Percentiles rank a stretch among this genome's conserved stretches.
Evolutionary conservation across 1,140 invertebrate species (phyloP).

Genomic region (Panulirus ornatus): DNA sequence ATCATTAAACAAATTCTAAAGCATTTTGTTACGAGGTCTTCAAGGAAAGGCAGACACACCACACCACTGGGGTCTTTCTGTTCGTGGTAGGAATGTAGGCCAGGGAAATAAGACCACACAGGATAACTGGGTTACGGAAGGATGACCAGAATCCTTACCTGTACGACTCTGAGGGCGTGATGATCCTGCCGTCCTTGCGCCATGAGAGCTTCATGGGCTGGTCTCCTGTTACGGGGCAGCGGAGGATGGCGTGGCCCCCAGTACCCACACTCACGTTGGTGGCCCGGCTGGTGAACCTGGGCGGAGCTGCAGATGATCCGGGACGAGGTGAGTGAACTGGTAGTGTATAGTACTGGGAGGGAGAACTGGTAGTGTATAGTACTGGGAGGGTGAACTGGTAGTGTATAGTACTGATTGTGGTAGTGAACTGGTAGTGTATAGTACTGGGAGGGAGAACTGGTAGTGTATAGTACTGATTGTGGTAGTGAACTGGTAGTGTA

Average conservation of each 20-base stretch:
- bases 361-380: neutral
- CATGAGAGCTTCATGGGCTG: conserved; percentile 86
- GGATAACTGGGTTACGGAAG: too few species aligned
- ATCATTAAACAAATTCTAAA: too few species aligned
- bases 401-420: too few species aligned
- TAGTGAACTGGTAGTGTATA: neutral
- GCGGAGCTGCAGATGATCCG: conserved; percentile 12
- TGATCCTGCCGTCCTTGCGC: conserved; percentile 85
- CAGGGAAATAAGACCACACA: too few species aligned
- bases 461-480: neutral
- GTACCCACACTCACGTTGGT: conserved; percentile 58
- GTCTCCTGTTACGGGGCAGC: conserved; percentile 84
- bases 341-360: neutral
- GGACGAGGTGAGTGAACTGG: neutral
- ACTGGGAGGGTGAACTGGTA: neutral
- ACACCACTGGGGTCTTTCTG: too few species aligned
- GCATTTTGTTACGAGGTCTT: too few species aligned
- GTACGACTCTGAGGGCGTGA: conserved; percentile 76
- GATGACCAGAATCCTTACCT: conserved; percentile 13
- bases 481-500: neutral
- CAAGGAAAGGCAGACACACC: too few species aligned
- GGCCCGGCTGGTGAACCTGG: conserved; percentile 20
- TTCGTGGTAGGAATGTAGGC: too few species aligned
- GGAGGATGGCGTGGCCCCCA: conserved; percentile 45
- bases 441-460: neutral